Conservation (phyloP, 2,797 vertebrate species). For the Delichon dasypus region DNA sequence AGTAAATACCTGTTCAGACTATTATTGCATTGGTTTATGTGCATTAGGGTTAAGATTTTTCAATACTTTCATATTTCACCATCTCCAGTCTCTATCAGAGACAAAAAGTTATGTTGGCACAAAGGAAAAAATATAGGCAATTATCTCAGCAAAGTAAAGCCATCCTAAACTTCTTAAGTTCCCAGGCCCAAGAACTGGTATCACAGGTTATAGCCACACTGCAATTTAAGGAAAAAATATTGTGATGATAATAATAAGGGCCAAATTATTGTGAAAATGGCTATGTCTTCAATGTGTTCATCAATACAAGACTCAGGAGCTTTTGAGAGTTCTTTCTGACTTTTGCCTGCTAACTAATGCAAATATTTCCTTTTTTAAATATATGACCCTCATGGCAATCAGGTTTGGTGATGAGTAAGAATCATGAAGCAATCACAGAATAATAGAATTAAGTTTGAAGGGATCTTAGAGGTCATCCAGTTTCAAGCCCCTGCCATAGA, state of each 20-base stretch:
- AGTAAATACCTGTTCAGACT: neutral
- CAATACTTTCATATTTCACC: neutral
- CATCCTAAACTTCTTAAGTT: neutral
- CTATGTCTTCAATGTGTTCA: neutral
- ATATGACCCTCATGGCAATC: neutral
- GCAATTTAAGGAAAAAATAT: neutral
- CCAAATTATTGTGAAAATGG: neutral
- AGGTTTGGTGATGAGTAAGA: neutral
- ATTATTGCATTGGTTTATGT: rapidly evolving
- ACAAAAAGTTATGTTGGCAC: neutral
- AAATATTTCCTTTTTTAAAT: neutral
- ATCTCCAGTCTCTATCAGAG: rapidly evolving
- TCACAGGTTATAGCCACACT: neutral
- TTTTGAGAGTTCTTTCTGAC: neutral
- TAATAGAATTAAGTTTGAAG: neutral
- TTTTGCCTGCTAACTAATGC: neutral
- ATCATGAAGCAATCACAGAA: neutral
- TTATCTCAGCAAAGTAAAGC: neutral
- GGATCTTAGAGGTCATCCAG: neutral
- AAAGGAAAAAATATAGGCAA: neutral
- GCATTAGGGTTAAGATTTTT: rapidly evolving
- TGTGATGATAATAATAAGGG: neutral
- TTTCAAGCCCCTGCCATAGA: neutral
- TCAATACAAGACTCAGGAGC: neutral
- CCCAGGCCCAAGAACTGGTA: neutral